Evolutionary conservation across 2,797 vertebrate species (phyloP).

Genomic region (Acanthurus tractus): DNA sequence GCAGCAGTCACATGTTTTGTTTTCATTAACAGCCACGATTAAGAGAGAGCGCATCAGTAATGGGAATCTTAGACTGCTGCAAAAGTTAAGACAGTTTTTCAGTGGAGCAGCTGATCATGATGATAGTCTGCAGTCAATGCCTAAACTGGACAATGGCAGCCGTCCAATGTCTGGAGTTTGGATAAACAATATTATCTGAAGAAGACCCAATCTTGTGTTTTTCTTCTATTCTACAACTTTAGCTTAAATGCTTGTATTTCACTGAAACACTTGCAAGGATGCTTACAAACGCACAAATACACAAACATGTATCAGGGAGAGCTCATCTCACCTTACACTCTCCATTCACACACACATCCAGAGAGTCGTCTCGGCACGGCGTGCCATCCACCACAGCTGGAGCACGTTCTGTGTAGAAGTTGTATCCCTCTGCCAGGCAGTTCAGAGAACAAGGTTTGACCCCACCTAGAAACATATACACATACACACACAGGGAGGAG

Average conservation of each 20-base stretch:
- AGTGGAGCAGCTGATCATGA: conserved; percentile 59
- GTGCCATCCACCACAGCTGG: conserved; percentile 96
- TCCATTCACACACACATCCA: conserved; percentile 96
- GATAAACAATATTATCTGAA: conserved; percentile 44
- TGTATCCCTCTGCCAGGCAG: conserved; percentile 96
- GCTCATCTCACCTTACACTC: conserved; percentile 93
- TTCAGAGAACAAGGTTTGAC: conserved; percentile 97
- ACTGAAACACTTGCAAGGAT: background rate
- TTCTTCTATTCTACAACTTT: conserved; percentile 23
- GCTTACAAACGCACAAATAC: conserved; percentile 8
- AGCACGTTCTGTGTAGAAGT: conserved; percentile 97
- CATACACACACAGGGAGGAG: conserved; percentile 12
- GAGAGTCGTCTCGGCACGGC: conserved; percentile 91
- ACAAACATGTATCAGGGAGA: background rate
- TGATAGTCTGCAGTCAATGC: conserved; percentile 45
- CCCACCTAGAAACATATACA: conserved; percentile 85
- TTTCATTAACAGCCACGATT: conserved; percentile 49
- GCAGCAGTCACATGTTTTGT: conserved; percentile 38
- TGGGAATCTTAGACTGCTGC: conserved; percentile 41
- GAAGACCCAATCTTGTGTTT: conserved; percentile 25
- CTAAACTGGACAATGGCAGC: conserved; percentile 49
- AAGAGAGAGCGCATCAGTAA: conserved; percentile 21
- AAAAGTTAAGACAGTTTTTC: conserved; percentile 53
- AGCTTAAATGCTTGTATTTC: conserved; percentile 14
- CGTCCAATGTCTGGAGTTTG: conserved; percentile 34